Conservation (phyloP, 2,797 vertebrate genomes). For the Enoplosus armatus region DNA sequence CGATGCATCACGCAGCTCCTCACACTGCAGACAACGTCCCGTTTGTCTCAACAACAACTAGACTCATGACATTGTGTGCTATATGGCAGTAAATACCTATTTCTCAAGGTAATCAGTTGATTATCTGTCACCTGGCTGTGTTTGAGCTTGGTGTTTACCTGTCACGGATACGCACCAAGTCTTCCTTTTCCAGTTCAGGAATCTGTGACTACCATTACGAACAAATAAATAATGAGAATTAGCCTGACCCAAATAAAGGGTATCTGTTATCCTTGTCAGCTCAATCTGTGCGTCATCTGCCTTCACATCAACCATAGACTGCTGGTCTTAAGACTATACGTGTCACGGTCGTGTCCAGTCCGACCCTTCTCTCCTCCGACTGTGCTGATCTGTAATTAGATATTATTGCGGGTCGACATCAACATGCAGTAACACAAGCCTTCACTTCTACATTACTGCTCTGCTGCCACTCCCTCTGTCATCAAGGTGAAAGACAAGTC, state of each 20-base stretch:
- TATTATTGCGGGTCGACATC: conserved; percentile 66
- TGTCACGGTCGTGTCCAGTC: conserved; percentile 14
- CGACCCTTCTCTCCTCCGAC: conserved; percentile 25
- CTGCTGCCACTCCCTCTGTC: conserved; percentile 42
- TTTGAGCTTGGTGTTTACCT: conserved; percentile 31
- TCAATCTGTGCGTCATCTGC: conserved; percentile 45
- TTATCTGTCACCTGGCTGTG: conserved; percentile 30
- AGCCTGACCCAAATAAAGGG: conserved; percentile 63
- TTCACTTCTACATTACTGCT: conserved; percentile 71
- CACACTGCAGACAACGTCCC: neutral
- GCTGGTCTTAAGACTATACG: conserved; percentile 14
- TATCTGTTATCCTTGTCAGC: conserved; percentile 41
- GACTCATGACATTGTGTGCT: neutral
- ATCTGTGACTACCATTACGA: conserved; percentile 64
- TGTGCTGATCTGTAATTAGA: conserved; percentile 76
- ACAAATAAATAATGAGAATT: conserved; percentile 77
- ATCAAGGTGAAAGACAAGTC: conserved; percentile 41
- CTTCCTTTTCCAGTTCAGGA: conserved; percentile 36
- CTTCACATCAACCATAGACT: conserved; percentile 45
- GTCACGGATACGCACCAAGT: conserved; percentile 35
- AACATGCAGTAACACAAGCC: conserved; percentile 74
- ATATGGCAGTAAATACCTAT: neutral
- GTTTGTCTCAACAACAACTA: neutral
- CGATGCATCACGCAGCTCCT: neutral
- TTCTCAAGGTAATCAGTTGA: conserved; percentile 47